phyloP scores from a whole-genome alignment of 1,140 invertebrate species.

The Apocrypta bakeri region DNA sequence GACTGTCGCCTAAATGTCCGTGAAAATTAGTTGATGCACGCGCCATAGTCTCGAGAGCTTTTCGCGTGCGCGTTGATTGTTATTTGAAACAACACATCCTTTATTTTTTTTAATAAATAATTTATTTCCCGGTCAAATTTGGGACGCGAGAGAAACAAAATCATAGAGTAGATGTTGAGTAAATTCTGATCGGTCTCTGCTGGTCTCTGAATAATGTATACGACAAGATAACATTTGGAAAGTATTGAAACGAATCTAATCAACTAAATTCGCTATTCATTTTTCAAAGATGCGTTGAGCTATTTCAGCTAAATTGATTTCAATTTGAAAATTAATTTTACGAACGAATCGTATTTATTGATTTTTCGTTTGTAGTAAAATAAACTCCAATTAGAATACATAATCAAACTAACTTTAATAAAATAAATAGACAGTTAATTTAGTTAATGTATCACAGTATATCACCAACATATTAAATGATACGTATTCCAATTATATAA shows the following conservation, averaged over 20 bases:
- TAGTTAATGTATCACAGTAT: no score
- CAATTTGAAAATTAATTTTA: background rate
- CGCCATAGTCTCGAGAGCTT: conserved; percentile 37
- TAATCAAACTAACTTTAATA: no score
- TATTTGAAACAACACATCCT: no score
- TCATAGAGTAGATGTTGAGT: background rate
- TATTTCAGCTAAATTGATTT: background rate
- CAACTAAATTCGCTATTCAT: background rate
- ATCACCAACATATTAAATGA: no score
- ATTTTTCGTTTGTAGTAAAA: background rate
- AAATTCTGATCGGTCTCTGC: no score
- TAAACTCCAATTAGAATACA: no score
- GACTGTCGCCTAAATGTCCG: no score
- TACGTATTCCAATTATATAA: no score
- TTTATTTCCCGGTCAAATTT: background rate
- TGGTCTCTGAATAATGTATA: background rate
- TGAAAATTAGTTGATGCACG: no score
- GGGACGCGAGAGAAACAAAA: no score
- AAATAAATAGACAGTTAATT: no score
- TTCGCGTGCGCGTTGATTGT: conserved; percentile 24
- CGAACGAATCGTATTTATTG: background rate
- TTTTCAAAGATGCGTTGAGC: background rate
- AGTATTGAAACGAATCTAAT: conserved; percentile 16
- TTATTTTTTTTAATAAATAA: conserved; percentile 42
- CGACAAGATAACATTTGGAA: background rate